These are phyloP conservation scores for Andrena haemorrhoa DNA, from an alignment of 2,888 invertebrate species.

Conservation along the genomic window DNA sequence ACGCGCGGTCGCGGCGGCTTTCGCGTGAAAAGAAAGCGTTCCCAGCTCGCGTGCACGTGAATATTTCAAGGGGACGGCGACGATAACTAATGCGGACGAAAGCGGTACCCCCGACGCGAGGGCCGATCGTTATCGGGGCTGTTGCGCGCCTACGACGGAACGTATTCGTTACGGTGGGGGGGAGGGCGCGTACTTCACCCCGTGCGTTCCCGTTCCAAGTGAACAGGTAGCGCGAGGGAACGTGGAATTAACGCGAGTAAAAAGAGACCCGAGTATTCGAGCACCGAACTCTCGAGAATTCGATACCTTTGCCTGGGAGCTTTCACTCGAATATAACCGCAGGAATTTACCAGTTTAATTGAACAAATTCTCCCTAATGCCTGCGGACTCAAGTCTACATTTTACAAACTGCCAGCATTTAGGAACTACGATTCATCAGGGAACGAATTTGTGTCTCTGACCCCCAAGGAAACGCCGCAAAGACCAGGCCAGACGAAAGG, in stretches of 20 bases:
- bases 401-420: background rate
- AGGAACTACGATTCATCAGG: constrained; percentile 29
- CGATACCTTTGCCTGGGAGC: constrained; percentile 17
- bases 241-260: constrained; percentile 19
- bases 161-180: constrained; percentile 48
- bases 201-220: constrained; percentile 28
- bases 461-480: background rate
- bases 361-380: no score
- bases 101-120: constrained; percentile 17
- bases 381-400: no score
- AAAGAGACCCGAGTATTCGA: constrained; percentile 1
- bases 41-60: constrained; percentile 2
- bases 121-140: constrained; percentile 53
- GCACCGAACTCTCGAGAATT: constrained; percentile 14
- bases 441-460: background rate
- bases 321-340: background rate
- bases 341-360: no score
- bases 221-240: constrained; percentile 42
- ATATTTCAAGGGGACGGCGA: constrained; percentile 8
- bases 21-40: background rate
- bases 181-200: constrained; percentile 10
- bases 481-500: background rate
- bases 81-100: constrained; percentile 20
- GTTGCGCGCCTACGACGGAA: constrained; percentile 20
- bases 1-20: no score